Evolutionary conservation across 2,888 invertebrate genomes (phyloP).

Genomic region (Torymus aiolomorphi): DNA sequence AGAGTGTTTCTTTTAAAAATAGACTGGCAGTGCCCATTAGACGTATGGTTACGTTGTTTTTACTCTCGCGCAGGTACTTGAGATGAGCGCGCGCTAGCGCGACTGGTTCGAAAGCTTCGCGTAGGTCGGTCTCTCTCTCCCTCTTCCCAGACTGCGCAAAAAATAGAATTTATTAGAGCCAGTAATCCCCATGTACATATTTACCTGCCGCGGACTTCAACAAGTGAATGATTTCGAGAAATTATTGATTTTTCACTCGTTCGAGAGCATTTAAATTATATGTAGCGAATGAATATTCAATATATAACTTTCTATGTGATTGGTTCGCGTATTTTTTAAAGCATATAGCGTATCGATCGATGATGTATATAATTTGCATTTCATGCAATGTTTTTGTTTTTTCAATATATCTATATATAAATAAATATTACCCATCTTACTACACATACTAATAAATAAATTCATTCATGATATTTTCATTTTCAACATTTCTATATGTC

Average conservation of each 20-base stretch:
- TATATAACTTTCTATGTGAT: background rate
- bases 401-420: too few relatives aligned
- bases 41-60: constrained; percentile 16
- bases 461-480: too few relatives aligned
- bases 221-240: constrained; percentile 16
- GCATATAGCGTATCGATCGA: background rate
- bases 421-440: too few relatives aligned
- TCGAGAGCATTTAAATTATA: background rate
- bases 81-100: constrained; percentile 11
- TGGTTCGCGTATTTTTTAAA: background rate
- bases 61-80: constrained; percentile 29
- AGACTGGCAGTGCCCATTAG: constrained; percentile 43
- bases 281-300: constrained; percentile 22
- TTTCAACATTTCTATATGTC: too few relatives aligned
- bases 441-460: too few relatives aligned
- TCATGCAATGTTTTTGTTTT: too few relatives aligned
- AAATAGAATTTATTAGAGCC: constrained; percentile 54
- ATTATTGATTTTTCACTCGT: constrained; percentile 18
- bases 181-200: constrained; percentile 20
- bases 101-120: constrained; percentile 47
- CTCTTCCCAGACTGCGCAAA: constrained; percentile 20
- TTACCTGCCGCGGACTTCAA: constrained; percentile 4
- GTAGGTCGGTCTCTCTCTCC: background rate
- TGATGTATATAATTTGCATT: too few relatives aligned
- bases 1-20: constrained; percentile 34